Conservation (phyloP, 2,888 invertebrate species). For the Frankliniella fusca region DNA sequence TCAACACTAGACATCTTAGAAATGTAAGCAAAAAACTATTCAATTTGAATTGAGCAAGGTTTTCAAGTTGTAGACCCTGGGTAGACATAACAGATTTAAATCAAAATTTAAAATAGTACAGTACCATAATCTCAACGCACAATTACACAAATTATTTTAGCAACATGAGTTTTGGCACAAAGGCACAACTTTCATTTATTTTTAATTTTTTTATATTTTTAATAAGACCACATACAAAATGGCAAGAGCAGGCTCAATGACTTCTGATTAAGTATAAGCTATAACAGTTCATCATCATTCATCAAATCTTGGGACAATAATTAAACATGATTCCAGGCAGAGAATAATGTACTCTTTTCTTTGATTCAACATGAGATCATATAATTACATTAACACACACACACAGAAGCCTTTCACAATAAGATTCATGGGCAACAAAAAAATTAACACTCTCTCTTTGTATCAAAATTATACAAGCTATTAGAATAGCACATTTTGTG, state of each 20-base stretch:
- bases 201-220: no score
- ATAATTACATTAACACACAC: background rate
- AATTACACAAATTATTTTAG: background rate
- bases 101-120: background rate
- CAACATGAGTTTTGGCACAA: background rate
- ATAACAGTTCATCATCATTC: background rate
- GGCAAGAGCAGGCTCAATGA: background rate
- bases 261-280: background rate
- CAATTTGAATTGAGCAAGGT: no score
- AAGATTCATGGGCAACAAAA: background rate
- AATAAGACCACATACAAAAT: background rate
- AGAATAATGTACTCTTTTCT: background rate
- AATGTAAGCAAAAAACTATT: no score
- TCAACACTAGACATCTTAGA: no score
- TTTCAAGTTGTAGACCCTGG: background rate
- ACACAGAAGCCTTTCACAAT: conserved; percentile 2
- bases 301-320: background rate
- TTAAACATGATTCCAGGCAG: background rate
- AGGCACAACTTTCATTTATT: background rate
- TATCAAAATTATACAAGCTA: conserved; percentile 2
- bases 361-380: conserved; percentile 13
- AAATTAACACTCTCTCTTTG: background rate
- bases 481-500: background rate
- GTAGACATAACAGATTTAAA: background rate
- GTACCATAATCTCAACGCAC: background rate